Evolutionary conservation across 2,888 invertebrate species (phyloP).

Genomic region (Chaitophorus viminalis): DNA sequence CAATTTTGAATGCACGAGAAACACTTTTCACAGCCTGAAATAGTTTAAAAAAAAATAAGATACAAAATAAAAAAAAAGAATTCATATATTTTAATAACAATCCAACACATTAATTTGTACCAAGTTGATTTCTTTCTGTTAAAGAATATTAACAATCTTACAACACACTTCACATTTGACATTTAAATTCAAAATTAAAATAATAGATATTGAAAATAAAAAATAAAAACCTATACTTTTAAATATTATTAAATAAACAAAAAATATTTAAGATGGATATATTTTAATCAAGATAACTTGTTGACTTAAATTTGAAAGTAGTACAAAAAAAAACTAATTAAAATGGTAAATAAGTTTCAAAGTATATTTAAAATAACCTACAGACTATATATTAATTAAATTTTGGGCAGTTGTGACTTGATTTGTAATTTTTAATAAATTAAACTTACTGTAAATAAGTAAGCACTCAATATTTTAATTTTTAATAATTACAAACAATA

Average conservation of each 20-base stretch:
- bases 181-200: too few relatives aligned
- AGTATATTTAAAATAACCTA: background rate
- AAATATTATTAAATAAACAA: too few relatives aligned
- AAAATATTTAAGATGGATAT: too few relatives aligned
- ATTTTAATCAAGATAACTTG: too few relatives aligned
- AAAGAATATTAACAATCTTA: too few relatives aligned
- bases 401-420: background rate
- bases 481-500: background rate
- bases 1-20: constrained; percentile 16
- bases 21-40: constrained; percentile 44
- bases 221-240: too few relatives aligned
- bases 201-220: too few relatives aligned
- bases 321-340: too few relatives aligned
- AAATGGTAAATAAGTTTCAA: background rate
- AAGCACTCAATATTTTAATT: background rate
- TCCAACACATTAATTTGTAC: too few relatives aligned
- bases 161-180: too few relatives aligned
- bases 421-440: background rate
- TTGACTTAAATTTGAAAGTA: too few relatives aligned
- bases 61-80: background rate
- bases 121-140: too few relatives aligned
- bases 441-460: background rate
- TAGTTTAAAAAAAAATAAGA: background rate
- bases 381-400: background rate
- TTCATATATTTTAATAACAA: background rate